Percentiles rank a stretch among this genome's conserved stretches.
Evolutionary conservation across 2,797 vertebrate species (phyloP).

Genomic region (Anas georgica): DNA sequence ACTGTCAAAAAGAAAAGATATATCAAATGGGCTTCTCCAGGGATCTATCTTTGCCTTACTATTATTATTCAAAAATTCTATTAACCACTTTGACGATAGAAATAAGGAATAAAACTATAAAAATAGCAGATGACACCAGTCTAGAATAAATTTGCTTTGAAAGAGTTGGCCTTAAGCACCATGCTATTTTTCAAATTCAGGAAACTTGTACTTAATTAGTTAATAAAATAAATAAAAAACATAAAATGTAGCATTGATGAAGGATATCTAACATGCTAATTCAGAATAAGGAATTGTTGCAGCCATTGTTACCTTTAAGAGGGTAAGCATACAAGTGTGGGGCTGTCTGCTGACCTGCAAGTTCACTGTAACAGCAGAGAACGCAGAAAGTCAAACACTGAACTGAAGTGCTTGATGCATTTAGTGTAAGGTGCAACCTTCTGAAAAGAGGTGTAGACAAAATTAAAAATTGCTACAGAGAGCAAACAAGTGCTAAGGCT

Average conservation of each 20-base stretch:
- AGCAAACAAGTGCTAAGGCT: background rate
- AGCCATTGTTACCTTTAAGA: background rate
- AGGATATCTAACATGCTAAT: background rate
- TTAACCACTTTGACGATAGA: slow-evolving; percentile 28
- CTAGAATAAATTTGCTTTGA: slow-evolving; percentile 21
- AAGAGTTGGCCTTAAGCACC: background rate
- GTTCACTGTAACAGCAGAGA: background rate
- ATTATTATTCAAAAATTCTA: slow-evolving; percentile 51
- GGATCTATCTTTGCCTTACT: background rate
- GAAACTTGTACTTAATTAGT: background rate
- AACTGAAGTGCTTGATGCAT: background rate
- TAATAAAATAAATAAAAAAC: background rate
- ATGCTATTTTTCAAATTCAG: background rate
- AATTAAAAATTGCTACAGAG: background rate
- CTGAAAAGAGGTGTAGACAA: background rate
- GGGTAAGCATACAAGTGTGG: accelerated
- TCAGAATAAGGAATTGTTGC: background rate
- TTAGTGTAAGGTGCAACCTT: background rate
- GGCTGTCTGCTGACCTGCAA: background rate
- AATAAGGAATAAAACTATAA: slow-evolving; percentile 5
- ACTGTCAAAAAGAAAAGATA: slow-evolving; percentile 11
- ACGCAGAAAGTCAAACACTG: background rate
- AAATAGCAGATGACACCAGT: background rate
- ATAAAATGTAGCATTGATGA: background rate
- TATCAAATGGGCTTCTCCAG: background rate